Base-by-base conservation (phyloP, 1,140 invertebrate genomes). In the Aphelenchoides fujianensis region DNA sequence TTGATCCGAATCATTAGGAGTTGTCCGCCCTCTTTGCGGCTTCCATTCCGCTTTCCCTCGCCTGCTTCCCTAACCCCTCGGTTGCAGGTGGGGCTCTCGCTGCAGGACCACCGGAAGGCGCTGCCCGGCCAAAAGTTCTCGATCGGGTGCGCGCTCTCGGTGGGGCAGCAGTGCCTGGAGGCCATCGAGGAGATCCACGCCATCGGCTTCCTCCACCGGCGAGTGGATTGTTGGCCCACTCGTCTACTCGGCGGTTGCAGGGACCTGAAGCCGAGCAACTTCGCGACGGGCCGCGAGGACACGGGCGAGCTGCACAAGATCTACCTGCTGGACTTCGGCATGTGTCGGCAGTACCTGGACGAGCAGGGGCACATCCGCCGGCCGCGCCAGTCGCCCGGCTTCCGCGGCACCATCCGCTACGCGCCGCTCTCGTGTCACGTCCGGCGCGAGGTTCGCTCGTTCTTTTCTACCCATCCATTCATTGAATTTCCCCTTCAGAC, bases 321-420 rank as follows among this genome's bases (percentile, higher is more conserved):
- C n/a, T 82, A 82, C 59, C 63, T 82, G 27, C 74, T 81, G n/a
- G 79, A 82, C 54, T 81, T 81, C 61, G 79, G 79, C 23, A 82
- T 81, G 80, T 72, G 70, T 54, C 77, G 79, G 23, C 77, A 81
- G 55, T 81, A 78, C 67, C 74, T 82, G 9, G 70, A 83, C 57
- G 81, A 81, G 2, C 70, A 79, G 31, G 57, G 77, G 30, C 68
- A 57, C 0, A 79, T 79, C 52, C 61, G 68, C 36, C 75, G 73
- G 71, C 77, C 77, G 1, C 32, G 77, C 0, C 28, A 54, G 19
- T 69, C 62, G 9, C 70, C 78, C 37, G 71, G 68, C 28, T 79
- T 79, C 69, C 75, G 78, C 23, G 78, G 78, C 19, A 79, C 78
- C 19, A 75, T 78, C 31, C 64, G 68, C 16, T 79, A 80, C 35